Percentiles rank a stretch among this genome's conserved stretches.
phyloP scores from a whole-genome alignment of 1,140 invertebrate species.

The Anoplophora glabripennis region DNA sequence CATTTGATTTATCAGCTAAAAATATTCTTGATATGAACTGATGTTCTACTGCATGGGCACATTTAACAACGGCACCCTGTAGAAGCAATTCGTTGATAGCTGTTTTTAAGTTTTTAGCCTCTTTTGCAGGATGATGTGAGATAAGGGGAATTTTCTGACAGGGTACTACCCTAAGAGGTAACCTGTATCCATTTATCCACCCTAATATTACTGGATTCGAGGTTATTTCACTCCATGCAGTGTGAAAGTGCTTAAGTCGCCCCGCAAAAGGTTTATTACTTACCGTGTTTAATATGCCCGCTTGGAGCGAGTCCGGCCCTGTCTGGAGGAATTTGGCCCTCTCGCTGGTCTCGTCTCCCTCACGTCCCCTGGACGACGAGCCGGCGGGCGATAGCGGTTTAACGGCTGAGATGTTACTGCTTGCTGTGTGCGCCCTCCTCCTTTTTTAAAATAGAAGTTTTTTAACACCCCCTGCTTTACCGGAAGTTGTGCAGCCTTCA shows the following conservation, averaged over 20 bases:
- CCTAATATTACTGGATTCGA: neutral
- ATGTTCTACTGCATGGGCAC: neutral
- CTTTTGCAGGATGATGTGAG: neutral
- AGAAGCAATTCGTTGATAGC: no score
- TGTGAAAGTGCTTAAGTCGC: neutral
- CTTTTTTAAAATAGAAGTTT: neutral
- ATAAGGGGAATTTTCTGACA: neutral
- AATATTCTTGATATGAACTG: constrained; percentile 31
- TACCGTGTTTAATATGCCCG: neutral
- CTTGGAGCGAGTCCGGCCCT: neutral
- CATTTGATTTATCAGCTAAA: constrained; percentile 23
- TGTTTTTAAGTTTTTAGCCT: no score
- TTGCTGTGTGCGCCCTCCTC: neutral
- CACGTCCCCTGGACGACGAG: neutral
- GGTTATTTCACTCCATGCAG: neutral
- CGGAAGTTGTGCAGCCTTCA: neutral
- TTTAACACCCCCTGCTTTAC: neutral
- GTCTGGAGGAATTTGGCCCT: neutral
- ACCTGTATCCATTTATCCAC: neutral
- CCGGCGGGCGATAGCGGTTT: neutral
- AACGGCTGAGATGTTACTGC: neutral
- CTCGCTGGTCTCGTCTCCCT: neutral
- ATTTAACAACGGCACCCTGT: neutral
- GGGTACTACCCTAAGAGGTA: no score
- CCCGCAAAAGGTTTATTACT: neutral